These are phyloP conservation scores for Porites divaricata DNA, from an alignment of 92 coral and sea anemone species.

Conservation along the genomic window DNA sequence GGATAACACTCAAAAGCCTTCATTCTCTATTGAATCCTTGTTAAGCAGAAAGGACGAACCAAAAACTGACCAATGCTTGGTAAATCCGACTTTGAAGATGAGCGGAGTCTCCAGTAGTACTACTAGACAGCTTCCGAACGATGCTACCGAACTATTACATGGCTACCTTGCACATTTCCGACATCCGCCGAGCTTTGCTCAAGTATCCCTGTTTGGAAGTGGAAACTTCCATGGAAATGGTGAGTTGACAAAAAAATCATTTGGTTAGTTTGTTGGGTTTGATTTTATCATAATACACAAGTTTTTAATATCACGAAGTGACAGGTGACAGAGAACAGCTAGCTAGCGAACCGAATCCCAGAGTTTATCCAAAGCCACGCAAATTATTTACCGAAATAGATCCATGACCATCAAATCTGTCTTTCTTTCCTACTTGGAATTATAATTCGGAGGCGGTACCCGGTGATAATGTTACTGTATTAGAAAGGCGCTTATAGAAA, in stretches of 20 bases:
- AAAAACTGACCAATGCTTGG: neutral
- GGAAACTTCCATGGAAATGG: neutral
- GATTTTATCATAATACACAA: neutral
- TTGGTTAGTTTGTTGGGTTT: neutral
- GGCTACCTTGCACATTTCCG: conserved; percentile 1
- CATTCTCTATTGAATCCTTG: conserved; percentile 37
- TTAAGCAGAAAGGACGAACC: conserved; percentile 11
- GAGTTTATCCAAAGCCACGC: too few relatives aligned
- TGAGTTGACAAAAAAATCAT: neutral
- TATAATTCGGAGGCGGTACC: too few relatives aligned
- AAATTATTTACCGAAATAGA: too few relatives aligned
- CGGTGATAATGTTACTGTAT: too few relatives aligned
- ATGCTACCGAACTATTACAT: neutral
- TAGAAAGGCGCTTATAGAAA: too few relatives aligned
- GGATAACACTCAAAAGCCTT: neutral
- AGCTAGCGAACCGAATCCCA: neutral
- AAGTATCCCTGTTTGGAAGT: neutral
- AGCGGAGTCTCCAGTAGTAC: conserved; percentile 4
- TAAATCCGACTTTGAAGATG: neutral
- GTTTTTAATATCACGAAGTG: neutral
- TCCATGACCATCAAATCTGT: too few relatives aligned
- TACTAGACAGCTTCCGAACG: neutral
- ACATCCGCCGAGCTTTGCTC: neutral
- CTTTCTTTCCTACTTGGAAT: too few relatives aligned
- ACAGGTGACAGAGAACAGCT: neutral